A percentile compares a stretch with the other conserved stretches of the same genome.
phyloP scores from a whole-genome alignment of 2,797 vertebrate species.

The Acomys russatus region DNA sequence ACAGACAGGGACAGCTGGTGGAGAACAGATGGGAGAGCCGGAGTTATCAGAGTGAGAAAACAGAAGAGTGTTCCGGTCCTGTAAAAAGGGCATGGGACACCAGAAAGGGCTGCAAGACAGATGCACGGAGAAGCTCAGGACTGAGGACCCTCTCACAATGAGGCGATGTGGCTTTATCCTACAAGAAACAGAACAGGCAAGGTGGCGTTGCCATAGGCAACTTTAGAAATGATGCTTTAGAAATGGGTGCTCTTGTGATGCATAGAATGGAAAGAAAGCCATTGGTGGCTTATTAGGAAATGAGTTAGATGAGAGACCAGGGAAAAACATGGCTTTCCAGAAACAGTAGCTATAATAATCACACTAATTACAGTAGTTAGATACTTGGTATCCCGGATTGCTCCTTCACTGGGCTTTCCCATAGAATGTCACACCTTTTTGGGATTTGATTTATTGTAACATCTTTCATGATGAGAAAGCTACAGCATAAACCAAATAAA shows the following conservation, averaged over 20 bases:
- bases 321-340: neutral
- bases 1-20: neutral
- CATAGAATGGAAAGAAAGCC: neutral
- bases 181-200: slow-evolving; percentile 3
- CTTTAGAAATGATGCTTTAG: neutral
- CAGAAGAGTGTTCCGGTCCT: neutral
- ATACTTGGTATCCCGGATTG: neutral
- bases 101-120: neutral
- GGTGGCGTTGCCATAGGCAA: neutral
- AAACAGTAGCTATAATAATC: neutral
- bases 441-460: neutral
- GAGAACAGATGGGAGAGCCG: neutral
- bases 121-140: neutral
- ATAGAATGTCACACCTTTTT: slow-evolving; percentile 5
- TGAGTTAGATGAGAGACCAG: neutral
- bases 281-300: neutral
- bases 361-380: neutral
- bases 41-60: neutral
- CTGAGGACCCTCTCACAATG: neutral
- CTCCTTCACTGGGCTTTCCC: neutral
- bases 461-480: neutral
- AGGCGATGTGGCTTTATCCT: slow-evolving; percentile 9
- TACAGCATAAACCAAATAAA: neutral
- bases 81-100: neutral
- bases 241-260: neutral